Evolutionary conservation across 2,113 vertebrate genomes (phyloP).

Genomic region (Myiopsitta monachus): DNA sequence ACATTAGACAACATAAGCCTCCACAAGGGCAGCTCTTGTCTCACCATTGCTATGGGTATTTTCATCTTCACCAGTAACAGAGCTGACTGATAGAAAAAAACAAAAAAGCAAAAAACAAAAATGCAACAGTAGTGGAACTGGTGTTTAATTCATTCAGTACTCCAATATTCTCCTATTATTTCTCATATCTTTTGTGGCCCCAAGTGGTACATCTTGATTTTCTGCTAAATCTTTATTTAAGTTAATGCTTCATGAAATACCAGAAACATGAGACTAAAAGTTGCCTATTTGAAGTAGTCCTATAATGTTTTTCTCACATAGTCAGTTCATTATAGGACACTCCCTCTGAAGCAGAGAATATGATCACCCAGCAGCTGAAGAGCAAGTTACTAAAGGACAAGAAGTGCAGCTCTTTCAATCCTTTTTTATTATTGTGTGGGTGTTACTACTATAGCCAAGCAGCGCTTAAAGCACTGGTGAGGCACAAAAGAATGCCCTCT

Average conservation of each 20-base stretch:
- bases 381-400: background rate
- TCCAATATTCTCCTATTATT: background rate
- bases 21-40: background rate
- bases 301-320: background rate
- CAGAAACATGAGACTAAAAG: background rate
- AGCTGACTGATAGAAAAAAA: background rate
- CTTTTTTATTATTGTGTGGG: background rate
- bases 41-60: background rate
- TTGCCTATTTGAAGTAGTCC: background rate
- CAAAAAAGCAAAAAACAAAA: background rate
- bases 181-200: background rate
- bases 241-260: background rate
- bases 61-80: background rate
- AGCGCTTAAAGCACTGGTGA: background rate
- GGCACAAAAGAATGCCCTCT: background rate
- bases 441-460: background rate
- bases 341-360: background rate
- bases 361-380: background rate
- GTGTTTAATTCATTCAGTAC: background rate
- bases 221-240: background rate
- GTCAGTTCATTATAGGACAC: background rate
- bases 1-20: constrained; percentile 1
- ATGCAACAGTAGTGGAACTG: background rate
- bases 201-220: background rate
- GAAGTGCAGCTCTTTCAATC: background rate